phyloP scores from a whole-genome alignment of 2,113 vertebrate species.

The Tragelaphus buxtoni region DNA sequence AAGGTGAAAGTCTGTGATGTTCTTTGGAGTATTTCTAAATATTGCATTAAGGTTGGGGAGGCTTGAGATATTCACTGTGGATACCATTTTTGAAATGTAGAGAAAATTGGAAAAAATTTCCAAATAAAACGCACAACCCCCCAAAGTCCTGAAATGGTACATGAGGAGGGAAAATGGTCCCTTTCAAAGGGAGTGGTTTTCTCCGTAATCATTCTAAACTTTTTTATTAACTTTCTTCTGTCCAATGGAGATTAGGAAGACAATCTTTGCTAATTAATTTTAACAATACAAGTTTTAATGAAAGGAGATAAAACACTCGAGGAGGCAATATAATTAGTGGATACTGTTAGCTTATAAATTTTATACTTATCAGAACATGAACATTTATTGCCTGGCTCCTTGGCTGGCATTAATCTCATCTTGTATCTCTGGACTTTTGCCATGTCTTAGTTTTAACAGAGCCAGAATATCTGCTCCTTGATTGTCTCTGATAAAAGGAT shows the following conservation, averaged over 20 bases:
- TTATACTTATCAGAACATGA: slow-evolving; percentile 37
- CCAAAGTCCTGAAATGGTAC: not conserved
- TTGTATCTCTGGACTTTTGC: slow-evolving; percentile 33
- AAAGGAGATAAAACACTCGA: slow-evolving; percentile 47
- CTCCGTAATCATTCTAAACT: not conserved
- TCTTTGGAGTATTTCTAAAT: not conserved
- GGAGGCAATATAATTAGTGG: slow-evolving; percentile 42
- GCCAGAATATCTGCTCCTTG: slow-evolving; percentile 24
- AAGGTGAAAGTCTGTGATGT: not conserved
- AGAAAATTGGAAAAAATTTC: not conserved
- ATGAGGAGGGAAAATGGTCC: not conserved
- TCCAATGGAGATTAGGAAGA: slow-evolving; percentile 35
- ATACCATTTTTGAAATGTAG: not conserved
- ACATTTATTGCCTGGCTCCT: slow-evolving; percentile 40
- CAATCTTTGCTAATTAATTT: slow-evolving; percentile 56
- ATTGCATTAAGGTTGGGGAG: not conserved
- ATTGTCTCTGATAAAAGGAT: slow-evolving; percentile 46
- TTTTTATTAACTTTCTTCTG: slow-evolving; percentile 20
- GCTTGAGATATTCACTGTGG: not conserved
- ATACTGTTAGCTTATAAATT: slow-evolving; percentile 32
- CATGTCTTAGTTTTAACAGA: slow-evolving; percentile 28
- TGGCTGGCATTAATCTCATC: slow-evolving; percentile 17
- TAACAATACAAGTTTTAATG: slow-evolving; percentile 32
- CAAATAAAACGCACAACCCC: not conserved
- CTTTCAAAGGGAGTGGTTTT: not conserved